Evolutionary conservation across 2,113 vertebrate species (phyloP).

Genomic region (Xiphias gladius): DNA sequence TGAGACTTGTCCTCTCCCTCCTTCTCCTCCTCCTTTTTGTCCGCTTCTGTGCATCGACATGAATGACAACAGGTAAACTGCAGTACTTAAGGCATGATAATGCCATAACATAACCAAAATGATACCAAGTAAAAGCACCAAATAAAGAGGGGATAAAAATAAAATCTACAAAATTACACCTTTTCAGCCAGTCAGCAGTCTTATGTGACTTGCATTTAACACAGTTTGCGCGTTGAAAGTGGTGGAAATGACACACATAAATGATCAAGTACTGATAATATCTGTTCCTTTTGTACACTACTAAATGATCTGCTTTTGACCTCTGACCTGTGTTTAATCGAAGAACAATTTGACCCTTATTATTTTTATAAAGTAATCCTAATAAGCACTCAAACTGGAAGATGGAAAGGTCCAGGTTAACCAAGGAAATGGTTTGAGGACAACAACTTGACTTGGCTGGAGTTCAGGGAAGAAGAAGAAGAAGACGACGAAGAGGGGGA

Average conservation of each 20-base stretch:
- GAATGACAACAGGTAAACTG: neutral
- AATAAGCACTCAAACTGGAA: neutral
- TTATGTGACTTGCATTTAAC: no score
- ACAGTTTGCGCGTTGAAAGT: no score
- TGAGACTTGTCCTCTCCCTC: slow-evolving; percentile 97
- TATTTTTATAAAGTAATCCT: neutral
- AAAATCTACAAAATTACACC: neutral
- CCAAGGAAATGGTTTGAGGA: neutral
- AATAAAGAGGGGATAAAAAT: neutral
- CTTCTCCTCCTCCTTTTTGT: slow-evolving; percentile 94
- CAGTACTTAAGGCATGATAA: neutral
- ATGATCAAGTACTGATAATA: neutral
- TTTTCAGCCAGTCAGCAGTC: neutral
- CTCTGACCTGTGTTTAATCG: neutral
- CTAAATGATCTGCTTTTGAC: neutral
- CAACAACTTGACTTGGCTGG: slow-evolving; percentile 43
- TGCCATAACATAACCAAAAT: neutral
- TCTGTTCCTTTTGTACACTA: neutral
- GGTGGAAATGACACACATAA: neutral
- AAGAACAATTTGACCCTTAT: neutral
- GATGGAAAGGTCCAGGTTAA: slow-evolving; percentile 12
- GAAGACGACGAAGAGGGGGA: neutral
- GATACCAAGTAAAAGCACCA: neutral
- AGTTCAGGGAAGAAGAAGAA: slow-evolving; percentile 18
- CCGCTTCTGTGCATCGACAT: slow-evolving; percentile 84